Percentiles rank a stretch among this genome's conserved stretches.
phyloP scores from a whole-genome alignment of 2,888 invertebrate species.

The Drosophila meridionalis region DNA sequence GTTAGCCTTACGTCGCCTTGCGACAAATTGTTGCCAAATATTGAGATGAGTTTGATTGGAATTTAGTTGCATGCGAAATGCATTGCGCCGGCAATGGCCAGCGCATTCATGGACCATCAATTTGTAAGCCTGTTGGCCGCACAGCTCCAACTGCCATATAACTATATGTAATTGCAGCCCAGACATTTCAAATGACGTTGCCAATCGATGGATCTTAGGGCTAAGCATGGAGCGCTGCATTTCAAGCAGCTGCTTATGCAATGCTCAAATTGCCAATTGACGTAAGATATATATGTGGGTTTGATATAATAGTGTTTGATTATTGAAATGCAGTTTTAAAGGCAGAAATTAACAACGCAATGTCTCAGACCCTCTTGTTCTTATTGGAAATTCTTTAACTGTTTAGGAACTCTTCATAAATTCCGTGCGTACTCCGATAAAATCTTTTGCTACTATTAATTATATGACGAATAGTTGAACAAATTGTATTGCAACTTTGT shows the following conservation, averaged over 20 bases:
- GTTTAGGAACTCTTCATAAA: too few species aligned
- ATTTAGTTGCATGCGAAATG: conserved; percentile 44
- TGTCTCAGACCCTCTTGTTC: too few species aligned
- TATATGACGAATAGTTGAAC: too few species aligned
- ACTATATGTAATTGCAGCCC: conserved; percentile 1
- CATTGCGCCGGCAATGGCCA: not conserved
- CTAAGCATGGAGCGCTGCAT: not conserved
- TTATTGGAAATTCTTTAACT: too few species aligned
- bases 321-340: too few species aligned
- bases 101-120: conserved; percentile 18
- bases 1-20: conserved; percentile 28
- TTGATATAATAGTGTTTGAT: not conserved
- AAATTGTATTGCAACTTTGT: too few species aligned
- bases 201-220: not conserved
- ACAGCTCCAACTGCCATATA: not conserved
- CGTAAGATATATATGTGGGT: not conserved
- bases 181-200: not conserved
- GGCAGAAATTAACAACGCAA: too few species aligned
- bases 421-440: too few species aligned
- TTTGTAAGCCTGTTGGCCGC: conserved; percentile 1
- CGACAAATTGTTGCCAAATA: conserved; percentile 62
- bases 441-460: too few species aligned
- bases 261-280: not conserved
- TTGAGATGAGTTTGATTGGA: conserved; percentile 57
- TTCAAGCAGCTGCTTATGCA: conserved; percentile 5